Percentiles rank a stretch among this genome's conserved stretches.
phyloP scores from a whole-genome alignment of 2,797 vertebrate species.

The Enteromius fasciolatus region DNA sequence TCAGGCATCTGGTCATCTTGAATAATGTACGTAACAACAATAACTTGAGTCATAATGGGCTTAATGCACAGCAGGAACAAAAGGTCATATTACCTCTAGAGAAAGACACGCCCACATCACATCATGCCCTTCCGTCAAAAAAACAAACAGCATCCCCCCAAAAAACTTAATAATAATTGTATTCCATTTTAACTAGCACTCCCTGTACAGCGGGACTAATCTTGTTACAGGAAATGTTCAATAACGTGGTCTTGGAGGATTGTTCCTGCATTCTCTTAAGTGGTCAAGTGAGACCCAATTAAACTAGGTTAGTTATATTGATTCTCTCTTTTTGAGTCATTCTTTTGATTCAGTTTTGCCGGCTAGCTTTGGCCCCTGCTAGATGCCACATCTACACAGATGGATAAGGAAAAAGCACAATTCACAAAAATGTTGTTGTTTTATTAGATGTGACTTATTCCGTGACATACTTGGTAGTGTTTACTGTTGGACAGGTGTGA shows the following conservation, averaged over 20 bases:
- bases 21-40: conserved; percentile 75
- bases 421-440: not conserved
- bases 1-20: conserved; percentile 74
- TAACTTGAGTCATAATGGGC: conserved; percentile 66
- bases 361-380: not conserved
- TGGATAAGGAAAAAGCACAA: not conserved
- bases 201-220: not conserved
- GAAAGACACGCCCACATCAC: conserved; percentile 57
- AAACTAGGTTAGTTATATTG: conserved; percentile 26
- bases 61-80: conserved; percentile 64
- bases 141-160: not conserved
- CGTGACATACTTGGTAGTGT: no score
- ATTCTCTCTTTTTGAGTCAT: not conserved
- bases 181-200: conserved; percentile 5
- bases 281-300: conserved; percentile 41
- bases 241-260: not conserved
- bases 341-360: not conserved
- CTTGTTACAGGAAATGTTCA: not conserved
- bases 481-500: no score
- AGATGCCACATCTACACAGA: not conserved
- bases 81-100: conserved; percentile 70
- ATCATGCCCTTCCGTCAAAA: conserved; percentile 6
- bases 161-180: not conserved
- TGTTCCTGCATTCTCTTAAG: not conserved
- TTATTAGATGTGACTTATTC: not conserved